Conservation (phyloP, 2,797 vertebrate species). For the Neosilurus mollespiculum region DNA sequence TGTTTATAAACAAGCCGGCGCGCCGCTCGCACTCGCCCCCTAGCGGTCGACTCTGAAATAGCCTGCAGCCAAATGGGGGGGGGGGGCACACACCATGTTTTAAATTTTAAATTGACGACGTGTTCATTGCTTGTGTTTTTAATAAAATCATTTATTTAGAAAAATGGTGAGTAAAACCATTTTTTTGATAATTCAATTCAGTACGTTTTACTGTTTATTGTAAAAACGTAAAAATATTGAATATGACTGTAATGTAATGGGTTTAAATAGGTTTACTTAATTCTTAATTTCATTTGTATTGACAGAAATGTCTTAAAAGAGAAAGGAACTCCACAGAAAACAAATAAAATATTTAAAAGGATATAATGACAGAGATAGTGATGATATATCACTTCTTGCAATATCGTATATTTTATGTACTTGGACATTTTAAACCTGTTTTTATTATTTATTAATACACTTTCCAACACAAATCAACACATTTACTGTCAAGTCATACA, state of each 20-base stretch:
- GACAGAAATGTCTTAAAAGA: not conserved
- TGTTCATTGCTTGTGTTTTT: not conserved
- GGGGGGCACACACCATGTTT: not conserved
- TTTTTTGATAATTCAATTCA: not conserved
- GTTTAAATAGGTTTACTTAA: not conserved
- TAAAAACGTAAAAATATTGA: not conserved
- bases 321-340: not conserved
- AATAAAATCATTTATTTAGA: not conserved
- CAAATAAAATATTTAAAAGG: not conserved
- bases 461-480: not conserved
- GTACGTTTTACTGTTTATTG: not conserved
- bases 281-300: not conserved
- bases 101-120: not conserved
- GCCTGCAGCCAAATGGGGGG: not conserved
- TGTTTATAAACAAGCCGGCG: conserved; percentile 77
- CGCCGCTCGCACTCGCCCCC: conserved; percentile 55
- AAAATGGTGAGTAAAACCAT: not conserved
- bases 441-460: not conserved
- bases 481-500: not conserved
- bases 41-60: conserved; percentile 46
- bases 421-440: not conserved
- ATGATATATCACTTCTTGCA: not conserved
- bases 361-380: not conserved
- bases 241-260: not conserved
- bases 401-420: not conserved